Percentiles rank a stretch among this genome's conserved stretches.
phyloP scores from a whole-genome alignment of 2,113 vertebrate genomes.

The Chunga burmeisteri region DNA sequence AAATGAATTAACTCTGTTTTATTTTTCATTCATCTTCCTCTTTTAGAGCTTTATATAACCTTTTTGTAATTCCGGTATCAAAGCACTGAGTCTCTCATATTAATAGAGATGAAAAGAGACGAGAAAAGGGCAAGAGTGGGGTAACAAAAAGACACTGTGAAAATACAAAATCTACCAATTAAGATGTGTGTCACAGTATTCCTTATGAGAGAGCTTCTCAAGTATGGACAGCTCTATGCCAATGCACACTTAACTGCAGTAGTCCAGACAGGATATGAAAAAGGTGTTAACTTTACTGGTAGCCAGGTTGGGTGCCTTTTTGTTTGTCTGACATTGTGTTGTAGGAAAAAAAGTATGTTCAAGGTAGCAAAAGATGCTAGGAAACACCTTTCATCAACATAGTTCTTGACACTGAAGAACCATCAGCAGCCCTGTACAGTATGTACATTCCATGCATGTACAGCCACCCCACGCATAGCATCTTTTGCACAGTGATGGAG shows the following conservation, averaged over 20 bases:
- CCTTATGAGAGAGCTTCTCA: neutral
- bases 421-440: neutral
- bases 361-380: neutral
- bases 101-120: neutral
- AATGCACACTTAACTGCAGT: neutral
- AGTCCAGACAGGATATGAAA: neutral
- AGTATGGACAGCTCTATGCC: neutral
- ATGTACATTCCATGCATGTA: neutral
- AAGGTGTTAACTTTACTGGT: neutral
- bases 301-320: neutral
- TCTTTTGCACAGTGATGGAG: neutral
- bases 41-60: neutral
- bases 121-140: neutral
- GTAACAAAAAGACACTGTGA: neutral
- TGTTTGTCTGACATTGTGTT: neutral
- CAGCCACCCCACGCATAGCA: neutral
- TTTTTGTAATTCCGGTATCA: neutral
- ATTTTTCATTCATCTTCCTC: neutral
- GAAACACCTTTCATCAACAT: neutral
- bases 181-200: neutral
- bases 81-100: neutral
- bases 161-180: neutral
- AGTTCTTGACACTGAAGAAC: neutral
- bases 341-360: neutral
- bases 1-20: neutral